Evolutionary conservation across 2,888 invertebrate genomes (phyloP).

Genomic region (Trachelus iudaicus): DNA sequence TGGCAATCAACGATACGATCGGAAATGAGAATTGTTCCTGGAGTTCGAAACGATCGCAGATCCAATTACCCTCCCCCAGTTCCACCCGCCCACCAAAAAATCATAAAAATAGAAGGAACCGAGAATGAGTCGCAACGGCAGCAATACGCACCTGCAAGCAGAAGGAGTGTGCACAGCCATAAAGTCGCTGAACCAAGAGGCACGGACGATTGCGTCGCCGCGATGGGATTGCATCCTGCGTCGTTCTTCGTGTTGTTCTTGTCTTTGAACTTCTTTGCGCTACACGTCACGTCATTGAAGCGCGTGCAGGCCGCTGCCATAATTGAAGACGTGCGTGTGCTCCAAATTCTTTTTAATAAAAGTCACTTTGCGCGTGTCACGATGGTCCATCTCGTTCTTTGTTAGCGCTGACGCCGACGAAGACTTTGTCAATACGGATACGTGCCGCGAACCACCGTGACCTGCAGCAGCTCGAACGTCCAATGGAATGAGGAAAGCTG

Average conservation of each 20-base stretch:
- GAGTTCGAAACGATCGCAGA: too few relatives aligned
- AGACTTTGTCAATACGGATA: neutral
- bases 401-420: neutral
- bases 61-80: too few relatives aligned
- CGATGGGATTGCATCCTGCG: slow-evolving; percentile 8
- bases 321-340: slow-evolving; percentile 10
- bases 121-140: too few relatives aligned
- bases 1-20: too few relatives aligned
- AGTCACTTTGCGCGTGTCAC: slow-evolving; percentile 1
- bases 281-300: slow-evolving; percentile 4
- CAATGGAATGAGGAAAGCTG: neutral
- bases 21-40: too few relatives aligned
- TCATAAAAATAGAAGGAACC: too few relatives aligned
- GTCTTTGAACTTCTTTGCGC: slow-evolving; percentile 9
- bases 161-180: slow-evolving; percentile 5
- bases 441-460: too few relatives aligned
- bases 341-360: slow-evolving; percentile 3
- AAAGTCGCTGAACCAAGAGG: slow-evolving; percentile 1
- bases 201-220: neutral
- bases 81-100: too few relatives aligned
- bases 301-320: slow-evolving; percentile 1
- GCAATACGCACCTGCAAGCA: slow-evolving; percentile 12
- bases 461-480: too few relatives aligned
- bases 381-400: neutral
- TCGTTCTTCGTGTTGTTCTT: slow-evolving; percentile 6